Percentiles rank a stretch among this genome's conserved stretches.
Conservation (phyloP, 2,113 vertebrate genomes). For the Himantopus leucocephalus region DNA sequence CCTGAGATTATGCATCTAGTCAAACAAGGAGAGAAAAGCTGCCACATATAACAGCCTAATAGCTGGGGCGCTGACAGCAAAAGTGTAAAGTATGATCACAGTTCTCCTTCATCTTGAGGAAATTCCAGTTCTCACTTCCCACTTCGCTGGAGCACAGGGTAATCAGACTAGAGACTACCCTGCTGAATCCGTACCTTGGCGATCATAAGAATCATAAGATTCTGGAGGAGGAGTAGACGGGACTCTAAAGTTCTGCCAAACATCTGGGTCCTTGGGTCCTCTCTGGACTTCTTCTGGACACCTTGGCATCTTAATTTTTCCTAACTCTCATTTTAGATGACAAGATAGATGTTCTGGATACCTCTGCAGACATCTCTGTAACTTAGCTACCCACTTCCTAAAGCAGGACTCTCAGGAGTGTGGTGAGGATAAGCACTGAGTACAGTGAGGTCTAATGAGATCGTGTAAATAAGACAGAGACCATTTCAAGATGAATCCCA, state of each 20-base stretch:
- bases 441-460: background rate
- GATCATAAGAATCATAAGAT: background rate
- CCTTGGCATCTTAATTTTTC: background rate
- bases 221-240: background rate
- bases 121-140: conserved; percentile 19
- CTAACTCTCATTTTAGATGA: background rate
- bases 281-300: background rate
- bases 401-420: background rate
- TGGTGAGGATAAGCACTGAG: background rate
- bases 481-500: background rate
- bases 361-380: background rate
- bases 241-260: background rate
- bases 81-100: background rate
- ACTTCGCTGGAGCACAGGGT: background rate
- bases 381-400: background rate
- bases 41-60: background rate
- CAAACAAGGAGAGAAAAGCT: background rate
- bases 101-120: conserved; percentile 9
- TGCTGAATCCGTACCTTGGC: background rate
- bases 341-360: background rate
- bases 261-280: background rate
- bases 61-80: background rate
- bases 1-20: background rate
- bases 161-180: background rate
- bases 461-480: background rate